These are phyloP conservation scores for Odontothrips loti DNA, from an alignment of 2,888 invertebrate species.

Conservation along the genomic window DNA sequence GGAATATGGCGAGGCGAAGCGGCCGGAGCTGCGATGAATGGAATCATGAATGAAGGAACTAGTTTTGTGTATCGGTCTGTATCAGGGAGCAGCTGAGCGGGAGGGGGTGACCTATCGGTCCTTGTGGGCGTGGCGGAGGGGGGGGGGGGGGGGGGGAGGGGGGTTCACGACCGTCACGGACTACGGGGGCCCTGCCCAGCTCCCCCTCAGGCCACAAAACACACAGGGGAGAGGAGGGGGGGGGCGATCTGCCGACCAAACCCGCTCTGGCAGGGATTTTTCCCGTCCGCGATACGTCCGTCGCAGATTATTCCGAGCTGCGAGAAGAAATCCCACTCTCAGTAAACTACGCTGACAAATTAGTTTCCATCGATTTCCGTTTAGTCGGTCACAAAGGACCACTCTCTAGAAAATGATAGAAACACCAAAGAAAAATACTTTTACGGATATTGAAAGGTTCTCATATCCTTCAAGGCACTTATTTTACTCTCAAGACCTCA, in stretches of 20 bases:
- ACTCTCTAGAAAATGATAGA: no score
- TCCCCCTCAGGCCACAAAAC: neutral
- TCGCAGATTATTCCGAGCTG: neutral
- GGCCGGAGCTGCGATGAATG: neutral
- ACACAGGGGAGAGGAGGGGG: no score
- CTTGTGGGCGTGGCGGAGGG: neutral
- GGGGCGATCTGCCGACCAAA: no score
- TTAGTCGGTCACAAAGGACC: no score
- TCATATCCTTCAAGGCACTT: neutral
- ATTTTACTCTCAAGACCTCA: neutral
- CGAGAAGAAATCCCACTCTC: no score
- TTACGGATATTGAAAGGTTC: no score
- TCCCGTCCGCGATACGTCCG: neutral
- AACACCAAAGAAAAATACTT: no score
- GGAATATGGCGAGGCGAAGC: neutral
- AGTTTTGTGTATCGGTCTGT: conserved; percentile 16
- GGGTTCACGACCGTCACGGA: neutral
- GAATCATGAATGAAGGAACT: conserved; percentile 17
- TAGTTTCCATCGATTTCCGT: no score
- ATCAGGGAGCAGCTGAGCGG: neutral
- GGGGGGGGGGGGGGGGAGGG: neutral
- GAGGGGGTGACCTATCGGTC: neutral
- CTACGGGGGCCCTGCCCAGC: neutral
- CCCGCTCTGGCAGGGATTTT: no score
- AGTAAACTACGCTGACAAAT: no score